A percentile compares a stretch with the other conserved stretches of the same genome.
phyloP scores from a whole-genome alignment of 2,113 vertebrate genomes.

The Oceanodroma tethys region DNA sequence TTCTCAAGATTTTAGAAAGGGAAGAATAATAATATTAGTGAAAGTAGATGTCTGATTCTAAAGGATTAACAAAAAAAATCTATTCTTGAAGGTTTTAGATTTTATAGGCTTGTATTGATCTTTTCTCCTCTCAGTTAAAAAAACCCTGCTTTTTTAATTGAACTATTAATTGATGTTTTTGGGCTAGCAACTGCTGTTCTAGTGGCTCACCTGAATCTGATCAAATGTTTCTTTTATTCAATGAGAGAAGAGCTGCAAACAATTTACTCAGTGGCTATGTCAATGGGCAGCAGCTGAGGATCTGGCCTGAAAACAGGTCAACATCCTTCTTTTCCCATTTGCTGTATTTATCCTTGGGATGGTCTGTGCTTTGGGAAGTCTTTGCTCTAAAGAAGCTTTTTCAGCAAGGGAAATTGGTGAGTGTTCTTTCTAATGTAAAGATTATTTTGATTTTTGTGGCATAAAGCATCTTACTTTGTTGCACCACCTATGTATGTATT shows the following conservation, averaged over 20 bases:
- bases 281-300: neutral
- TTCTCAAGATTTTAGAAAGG: neutral
- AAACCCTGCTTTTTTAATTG: neutral
- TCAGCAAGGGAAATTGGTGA: neutral
- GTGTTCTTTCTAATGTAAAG: neutral
- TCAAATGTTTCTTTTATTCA: neutral
- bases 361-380: accelerated
- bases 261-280: neutral
- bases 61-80: neutral
- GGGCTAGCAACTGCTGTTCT: neutral
- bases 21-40: neutral
- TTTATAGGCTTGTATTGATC: neutral
- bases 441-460: neutral
- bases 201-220: neutral
- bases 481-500: neutral
- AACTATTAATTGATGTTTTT: neutral
- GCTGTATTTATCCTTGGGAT: neutral
- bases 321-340: neutral
- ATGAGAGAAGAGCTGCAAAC: neutral
- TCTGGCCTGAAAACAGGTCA: neutral
- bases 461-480: neutral
- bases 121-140: neutral
- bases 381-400: neutral
- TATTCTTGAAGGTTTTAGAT: neutral
- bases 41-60: neutral